A percentile compares a stretch with the other conserved stretches of the same genome.
These are phyloP conservation scores for Drosophila lutescens DNA, from an alignment of 2,888 invertebrate species.

Conservation along the genomic window DNA sequence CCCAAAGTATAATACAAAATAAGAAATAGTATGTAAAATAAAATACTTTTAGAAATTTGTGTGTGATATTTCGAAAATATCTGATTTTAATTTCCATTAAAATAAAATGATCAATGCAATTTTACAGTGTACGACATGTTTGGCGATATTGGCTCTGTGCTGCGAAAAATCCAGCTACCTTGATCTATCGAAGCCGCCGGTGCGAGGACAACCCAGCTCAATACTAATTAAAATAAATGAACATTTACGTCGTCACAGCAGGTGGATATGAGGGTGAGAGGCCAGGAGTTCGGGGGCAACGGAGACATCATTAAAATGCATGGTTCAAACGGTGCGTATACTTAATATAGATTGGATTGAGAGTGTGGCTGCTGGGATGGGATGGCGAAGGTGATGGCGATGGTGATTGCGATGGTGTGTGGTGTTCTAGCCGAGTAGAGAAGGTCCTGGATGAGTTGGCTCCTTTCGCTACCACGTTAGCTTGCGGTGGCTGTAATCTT, in stretches of 20 bases:
- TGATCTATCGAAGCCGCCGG: slow-evolving; percentile 57
- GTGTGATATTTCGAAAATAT: background rate
- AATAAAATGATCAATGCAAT: too few relatives aligned
- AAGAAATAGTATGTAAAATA: too few relatives aligned
- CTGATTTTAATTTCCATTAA: too few relatives aligned
- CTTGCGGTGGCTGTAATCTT: slow-evolving; percentile 64
- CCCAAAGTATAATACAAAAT: too few relatives aligned
- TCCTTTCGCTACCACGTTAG: slow-evolving; percentile 21
- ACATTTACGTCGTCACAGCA: slow-evolving; percentile 56
- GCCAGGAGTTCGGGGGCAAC: slow-evolving; percentile 46
- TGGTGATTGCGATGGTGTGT: background rate
- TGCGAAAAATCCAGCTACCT: slow-evolving; percentile 37
- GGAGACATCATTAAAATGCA: slow-evolving; percentile 73
- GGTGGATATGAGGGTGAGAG: slow-evolving; percentile 17
- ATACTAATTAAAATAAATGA: slow-evolving; percentile 79
- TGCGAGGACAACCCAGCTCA: slow-evolving; percentile 44
- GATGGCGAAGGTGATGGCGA: background rate
- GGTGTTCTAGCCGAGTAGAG: background rate
- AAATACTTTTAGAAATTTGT: too few relatives aligned
- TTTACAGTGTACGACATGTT: background rate
- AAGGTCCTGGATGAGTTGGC: slow-evolving; percentile 22
- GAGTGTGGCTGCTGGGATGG: slow-evolving; percentile 9
- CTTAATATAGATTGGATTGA: slow-evolving; percentile 72
- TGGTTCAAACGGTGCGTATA: slow-evolving; percentile 79
- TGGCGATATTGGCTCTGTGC: slow-evolving; percentile 50